A percentile compares a stretch with the other conserved stretches of the same genome.
Evolutionary conservation across 2,888 invertebrate genomes (phyloP).

Genomic region (Meiosimyza decipiens): DNA sequence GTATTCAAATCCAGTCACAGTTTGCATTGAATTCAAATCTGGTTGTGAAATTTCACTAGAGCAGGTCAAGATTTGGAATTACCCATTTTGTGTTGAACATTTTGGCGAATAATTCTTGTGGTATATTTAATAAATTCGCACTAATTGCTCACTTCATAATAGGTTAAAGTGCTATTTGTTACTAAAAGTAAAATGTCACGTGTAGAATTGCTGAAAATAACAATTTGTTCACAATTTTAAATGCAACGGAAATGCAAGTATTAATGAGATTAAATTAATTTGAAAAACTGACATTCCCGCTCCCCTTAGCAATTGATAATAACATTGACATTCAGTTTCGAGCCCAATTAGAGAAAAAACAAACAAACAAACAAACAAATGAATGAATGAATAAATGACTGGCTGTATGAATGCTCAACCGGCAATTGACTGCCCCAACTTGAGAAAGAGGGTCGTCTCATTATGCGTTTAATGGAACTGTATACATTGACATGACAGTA

Average conservation of each 20-base stretch:
- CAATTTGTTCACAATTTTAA: too few relatives aligned
- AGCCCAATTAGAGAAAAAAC: background rate
- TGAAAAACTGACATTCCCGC: background rate
- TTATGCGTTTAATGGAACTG: background rate
- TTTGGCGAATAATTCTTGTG: too few relatives aligned
- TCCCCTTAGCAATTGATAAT: slow-evolving; percentile 8
- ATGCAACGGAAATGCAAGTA: slow-evolving; percentile 19
- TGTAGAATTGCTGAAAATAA: slow-evolving; percentile 19
- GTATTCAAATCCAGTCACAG: too few relatives aligned
- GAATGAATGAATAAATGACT: slow-evolving; percentile 11
- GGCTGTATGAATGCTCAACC: background rate
- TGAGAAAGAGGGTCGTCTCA: background rate
- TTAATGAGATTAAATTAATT: slow-evolving; percentile 3
- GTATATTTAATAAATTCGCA: too few relatives aligned
- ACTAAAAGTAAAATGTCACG: too few relatives aligned
- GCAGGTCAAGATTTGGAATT: too few relatives aligned
- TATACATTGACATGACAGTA: background rate
- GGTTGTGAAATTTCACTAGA: too few relatives aligned
- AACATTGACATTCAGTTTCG: slow-evolving; percentile 13
- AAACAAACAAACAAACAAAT: slow-evolving; percentile 19
- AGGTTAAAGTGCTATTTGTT: too few relatives aligned
- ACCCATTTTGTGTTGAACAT: too few relatives aligned
- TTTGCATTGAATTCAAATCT: too few relatives aligned
- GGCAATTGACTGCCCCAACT: background rate
- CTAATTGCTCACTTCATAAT: too few relatives aligned